phyloP scores from a whole-genome alignment of 1,140 invertebrate genomes.

The Atta cephalotes region DNA sequence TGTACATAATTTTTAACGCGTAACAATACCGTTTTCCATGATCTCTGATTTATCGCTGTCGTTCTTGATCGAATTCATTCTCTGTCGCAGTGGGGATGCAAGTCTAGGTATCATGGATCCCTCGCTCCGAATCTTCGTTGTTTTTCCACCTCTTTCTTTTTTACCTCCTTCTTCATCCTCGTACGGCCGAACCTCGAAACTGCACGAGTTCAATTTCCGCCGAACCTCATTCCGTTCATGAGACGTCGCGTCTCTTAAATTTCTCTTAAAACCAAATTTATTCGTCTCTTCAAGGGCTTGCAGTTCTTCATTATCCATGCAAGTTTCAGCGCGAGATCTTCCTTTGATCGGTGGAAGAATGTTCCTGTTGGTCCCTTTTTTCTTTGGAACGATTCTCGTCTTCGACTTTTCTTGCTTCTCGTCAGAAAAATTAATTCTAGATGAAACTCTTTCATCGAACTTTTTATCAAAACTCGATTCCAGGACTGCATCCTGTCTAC shows the following conservation, averaged over 20 bases:
- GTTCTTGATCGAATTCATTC: conserved; percentile 8
- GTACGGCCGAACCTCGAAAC: conserved; percentile 49
- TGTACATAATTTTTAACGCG: background rate
- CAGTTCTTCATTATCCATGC: background rate
- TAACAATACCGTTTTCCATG: conserved; percentile 50
- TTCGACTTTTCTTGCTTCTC: background rate
- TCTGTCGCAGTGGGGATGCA: conserved; percentile 11
- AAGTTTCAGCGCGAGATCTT: background rate
- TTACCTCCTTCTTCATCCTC: conserved; percentile 21
- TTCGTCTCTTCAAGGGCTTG: background rate
- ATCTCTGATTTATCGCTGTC: conserved; percentile 6
- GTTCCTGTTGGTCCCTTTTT: background rate
- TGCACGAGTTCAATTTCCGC: conserved; percentile 62
- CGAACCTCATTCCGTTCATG: conserved; percentile 21
- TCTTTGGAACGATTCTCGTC: background rate
- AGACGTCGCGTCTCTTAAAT: background rate
- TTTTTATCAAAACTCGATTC: conserved; percentile 9
- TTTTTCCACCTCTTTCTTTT: conserved; percentile 1
- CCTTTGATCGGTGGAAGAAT: conserved; percentile 49
- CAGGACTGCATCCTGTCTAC: background rate
- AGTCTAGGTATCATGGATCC: conserved; percentile 64
- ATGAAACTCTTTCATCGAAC: conserved; percentile 31
- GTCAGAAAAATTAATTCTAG: conserved; percentile 49
- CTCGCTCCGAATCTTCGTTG: background rate
- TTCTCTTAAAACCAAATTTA: conserved; percentile 35